These are phyloP conservation scores for Phyllotreta striolata DNA, from an alignment of 2,888 invertebrate species.

Conservation along the genomic window DNA sequence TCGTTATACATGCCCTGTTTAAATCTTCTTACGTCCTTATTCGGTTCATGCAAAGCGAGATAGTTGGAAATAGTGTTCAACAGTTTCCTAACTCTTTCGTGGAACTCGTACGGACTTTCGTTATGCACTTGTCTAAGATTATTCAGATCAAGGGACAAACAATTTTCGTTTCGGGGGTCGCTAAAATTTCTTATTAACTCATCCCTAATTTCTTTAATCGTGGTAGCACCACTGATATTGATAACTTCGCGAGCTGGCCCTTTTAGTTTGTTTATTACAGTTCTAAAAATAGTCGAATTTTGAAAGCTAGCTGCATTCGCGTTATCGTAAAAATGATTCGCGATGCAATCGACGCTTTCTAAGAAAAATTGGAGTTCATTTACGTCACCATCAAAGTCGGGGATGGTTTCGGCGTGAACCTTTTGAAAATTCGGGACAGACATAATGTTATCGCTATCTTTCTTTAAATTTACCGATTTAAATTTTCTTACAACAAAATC, in stretches of 20 bases:
- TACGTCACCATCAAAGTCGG: slow-evolving; percentile 18
- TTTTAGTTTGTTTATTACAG: slow-evolving; percentile 20
- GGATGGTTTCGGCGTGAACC: slow-evolving; percentile 23
- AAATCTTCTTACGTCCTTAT: slow-evolving; percentile 6
- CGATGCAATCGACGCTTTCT: slow-evolving; percentile 21
- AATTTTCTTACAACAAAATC: slow-evolving; percentile 2
- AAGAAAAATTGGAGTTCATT: slow-evolving; percentile 24
- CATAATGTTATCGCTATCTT: background rate
- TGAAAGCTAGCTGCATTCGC: background rate
- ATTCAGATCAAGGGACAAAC: slow-evolving; percentile 5
- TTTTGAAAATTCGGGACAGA: slow-evolving; percentile 10
- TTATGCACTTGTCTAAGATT: background rate
- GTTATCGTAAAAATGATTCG: slow-evolving; percentile 11
- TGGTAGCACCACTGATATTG: slow-evolving; percentile 14
- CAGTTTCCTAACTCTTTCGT: slow-evolving; percentile 20
- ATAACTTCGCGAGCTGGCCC: slow-evolving; percentile 16
- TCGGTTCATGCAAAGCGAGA: slow-evolving; percentile 17
- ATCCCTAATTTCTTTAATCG: slow-evolving; percentile 14
- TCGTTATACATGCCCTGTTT: slow-evolving; percentile 27
- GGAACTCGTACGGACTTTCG: slow-evolving; percentile 19
- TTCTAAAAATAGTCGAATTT: slow-evolving; percentile 16
- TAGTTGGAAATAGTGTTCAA: slow-evolving; percentile 23
- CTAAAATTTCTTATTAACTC: slow-evolving; percentile 19
- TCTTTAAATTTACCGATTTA: background rate
- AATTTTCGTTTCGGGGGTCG: slow-evolving; percentile 11